Percentiles rank a stretch among this genome's conserved stretches.
Evolutionary conservation across 2,888 invertebrate genomes (phyloP).

Genomic region (Ceramica pisi): DNA sequence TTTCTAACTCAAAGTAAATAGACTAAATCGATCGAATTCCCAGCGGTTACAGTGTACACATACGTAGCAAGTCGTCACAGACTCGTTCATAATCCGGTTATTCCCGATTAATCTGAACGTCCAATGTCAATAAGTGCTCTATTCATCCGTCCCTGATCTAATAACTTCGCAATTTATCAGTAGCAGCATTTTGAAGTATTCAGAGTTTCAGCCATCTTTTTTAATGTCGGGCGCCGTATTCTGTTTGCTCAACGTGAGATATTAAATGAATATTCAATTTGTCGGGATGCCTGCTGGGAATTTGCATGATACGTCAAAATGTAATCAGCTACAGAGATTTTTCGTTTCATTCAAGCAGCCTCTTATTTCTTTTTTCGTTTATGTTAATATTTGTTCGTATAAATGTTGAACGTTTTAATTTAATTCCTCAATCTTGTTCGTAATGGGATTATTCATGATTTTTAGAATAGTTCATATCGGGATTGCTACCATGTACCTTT

Average conservation of each 20-base stretch:
- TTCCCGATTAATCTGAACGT: slow-evolving; percentile 18
- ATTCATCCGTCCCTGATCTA: slow-evolving; percentile 25
- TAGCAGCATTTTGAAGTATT: slow-evolving; percentile 8
- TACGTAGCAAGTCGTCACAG: background rate
- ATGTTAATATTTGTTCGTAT: slow-evolving; percentile 7
- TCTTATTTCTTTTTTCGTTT: slow-evolving; percentile 16
- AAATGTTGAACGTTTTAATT: slow-evolving; percentile 9
- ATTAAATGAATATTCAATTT: slow-evolving; percentile 57
- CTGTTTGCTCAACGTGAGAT: slow-evolving; percentile 32
- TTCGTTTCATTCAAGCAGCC: slow-evolving; percentile 24
- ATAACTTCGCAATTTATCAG: slow-evolving; percentile 33
- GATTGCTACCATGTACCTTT: too few relatives aligned
- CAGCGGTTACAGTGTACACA: background rate
- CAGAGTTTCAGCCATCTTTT: slow-evolving; percentile 13
- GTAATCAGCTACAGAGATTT: slow-evolving; percentile 14
- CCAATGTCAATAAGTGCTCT: slow-evolving; percentile 30
- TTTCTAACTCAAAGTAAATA: slow-evolving; percentile 23
- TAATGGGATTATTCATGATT: background rate
- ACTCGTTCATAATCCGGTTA: slow-evolving; percentile 24
- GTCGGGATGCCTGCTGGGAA: slow-evolving; percentile 18
- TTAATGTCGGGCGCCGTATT: slow-evolving; percentile 13
- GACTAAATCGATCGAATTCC: background rate
- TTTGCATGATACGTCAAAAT: slow-evolving; percentile 29
- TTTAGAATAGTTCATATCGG: too few relatives aligned
- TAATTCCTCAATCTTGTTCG: background rate